These are phyloP conservation scores for Lacerta bilineata DNA, from an alignment of 2,797 vertebrate genomes.

Conservation along the genomic window DNA sequence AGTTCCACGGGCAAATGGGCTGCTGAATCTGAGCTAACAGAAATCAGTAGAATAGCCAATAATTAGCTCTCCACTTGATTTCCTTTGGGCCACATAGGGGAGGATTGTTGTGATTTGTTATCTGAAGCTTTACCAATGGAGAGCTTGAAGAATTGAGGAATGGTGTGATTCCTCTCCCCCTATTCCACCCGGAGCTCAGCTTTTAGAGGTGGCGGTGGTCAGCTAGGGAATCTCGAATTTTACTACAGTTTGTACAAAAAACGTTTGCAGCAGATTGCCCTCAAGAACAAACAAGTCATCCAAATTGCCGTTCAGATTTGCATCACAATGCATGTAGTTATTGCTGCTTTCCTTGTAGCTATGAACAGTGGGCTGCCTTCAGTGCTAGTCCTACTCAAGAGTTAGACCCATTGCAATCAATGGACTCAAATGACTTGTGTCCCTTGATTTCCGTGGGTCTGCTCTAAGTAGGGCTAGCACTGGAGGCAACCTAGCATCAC, in stretches of 20 bases:
- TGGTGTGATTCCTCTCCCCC: not conserved
- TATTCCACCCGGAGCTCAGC: no score
- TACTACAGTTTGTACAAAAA: not conserved
- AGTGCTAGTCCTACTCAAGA: no score
- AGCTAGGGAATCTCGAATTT: not conserved
- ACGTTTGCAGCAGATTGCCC: not conserved
- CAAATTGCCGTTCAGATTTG: not conserved
- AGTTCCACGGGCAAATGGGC: slow-evolving; percentile 67
- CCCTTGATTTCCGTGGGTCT: no score
- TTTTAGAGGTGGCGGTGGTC: not conserved
- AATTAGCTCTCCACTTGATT: not conserved
- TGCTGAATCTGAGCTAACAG: not conserved
- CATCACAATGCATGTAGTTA: not conserved
- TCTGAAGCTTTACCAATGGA: not conserved
- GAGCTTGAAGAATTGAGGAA: slow-evolving; percentile 1
- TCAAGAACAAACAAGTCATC: not conserved
- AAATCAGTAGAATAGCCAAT: not conserved
- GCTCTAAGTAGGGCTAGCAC: no score
- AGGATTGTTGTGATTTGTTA: not conserved
- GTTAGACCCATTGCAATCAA: no score
- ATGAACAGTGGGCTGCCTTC: no score
- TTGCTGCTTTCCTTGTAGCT: no score
- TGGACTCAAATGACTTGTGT: no score
- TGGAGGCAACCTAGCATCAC: no score
- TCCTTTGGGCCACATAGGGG: not conserved